A percentile compares a stretch with the other conserved stretches of the same genome.
Conservation (phyloP, 2,888 invertebrate genomes). For the Automeris io region DNA sequence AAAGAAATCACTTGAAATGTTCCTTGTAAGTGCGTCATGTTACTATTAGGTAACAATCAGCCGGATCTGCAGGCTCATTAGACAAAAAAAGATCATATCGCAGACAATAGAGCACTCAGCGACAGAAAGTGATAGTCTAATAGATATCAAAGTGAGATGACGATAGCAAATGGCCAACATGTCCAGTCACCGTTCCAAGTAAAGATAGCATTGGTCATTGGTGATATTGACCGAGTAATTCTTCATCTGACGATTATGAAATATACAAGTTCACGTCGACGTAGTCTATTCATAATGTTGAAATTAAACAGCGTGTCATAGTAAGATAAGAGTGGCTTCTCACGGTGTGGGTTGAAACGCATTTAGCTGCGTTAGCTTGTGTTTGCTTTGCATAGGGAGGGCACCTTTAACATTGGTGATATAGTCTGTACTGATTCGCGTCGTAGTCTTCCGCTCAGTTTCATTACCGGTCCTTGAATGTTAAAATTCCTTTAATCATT, state of each 20-base stretch:
- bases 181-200: slow-evolving; percentile 46
- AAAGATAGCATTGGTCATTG: slow-evolving; percentile 18
- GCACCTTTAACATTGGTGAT: too few relatives aligned
- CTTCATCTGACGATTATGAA: slow-evolving; percentile 8
- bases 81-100: slow-evolving; percentile 65
- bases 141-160: slow-evolving; percentile 56
- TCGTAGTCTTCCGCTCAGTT: too few relatives aligned
- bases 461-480: too few relatives aligned
- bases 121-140: slow-evolving; percentile 71
- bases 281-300: too few relatives aligned
- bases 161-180: slow-evolving; percentile 43
- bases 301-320: too few relatives aligned
- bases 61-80: slow-evolving; percentile 69
- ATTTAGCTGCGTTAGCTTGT: too few relatives aligned
- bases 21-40: slow-evolving; percentile 35
- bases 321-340: too few relatives aligned
- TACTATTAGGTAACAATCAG: slow-evolving; percentile 60
- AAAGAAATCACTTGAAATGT: slow-evolving; percentile 8
- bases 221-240: slow-evolving; percentile 12
- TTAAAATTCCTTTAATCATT: too few relatives aligned
- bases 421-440: too few relatives aligned
- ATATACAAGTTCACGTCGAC: too few relatives aligned
- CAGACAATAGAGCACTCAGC: slow-evolving; percentile 64
- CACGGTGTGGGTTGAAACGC: too few relatives aligned
- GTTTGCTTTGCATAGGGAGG: too few relatives aligned